Evolutionary conservation across 2,113 vertebrate genomes (phyloP).

Genomic region (Vulpes ferrilata): DNA sequence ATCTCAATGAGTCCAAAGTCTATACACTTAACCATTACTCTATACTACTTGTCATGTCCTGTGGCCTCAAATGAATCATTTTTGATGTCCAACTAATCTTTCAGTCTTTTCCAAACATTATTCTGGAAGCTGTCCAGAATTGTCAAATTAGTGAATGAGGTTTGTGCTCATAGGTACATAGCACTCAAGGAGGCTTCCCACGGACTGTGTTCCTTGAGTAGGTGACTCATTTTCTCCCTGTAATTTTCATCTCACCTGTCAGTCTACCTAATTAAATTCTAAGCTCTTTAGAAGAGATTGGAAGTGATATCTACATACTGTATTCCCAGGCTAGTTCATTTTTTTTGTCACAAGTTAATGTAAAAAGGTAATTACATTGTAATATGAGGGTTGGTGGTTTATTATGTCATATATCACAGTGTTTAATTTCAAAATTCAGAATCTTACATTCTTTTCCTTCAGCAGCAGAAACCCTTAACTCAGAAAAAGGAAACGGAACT

Average conservation of each 20-base stretch:
- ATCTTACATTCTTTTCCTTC: neutral
- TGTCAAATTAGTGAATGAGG: neutral
- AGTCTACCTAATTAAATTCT: constrained; percentile 36
- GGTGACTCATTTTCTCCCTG: neutral
- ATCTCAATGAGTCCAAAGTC: neutral
- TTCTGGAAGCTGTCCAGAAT: neutral
- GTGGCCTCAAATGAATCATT: neutral
- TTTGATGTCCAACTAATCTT: neutral
- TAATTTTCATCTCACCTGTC: constrained; percentile 29
- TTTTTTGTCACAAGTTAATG: neutral
- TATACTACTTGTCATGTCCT: neutral
- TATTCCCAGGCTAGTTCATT: neutral
- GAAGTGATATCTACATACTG: neutral
- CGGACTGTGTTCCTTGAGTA: neutral
- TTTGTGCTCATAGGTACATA: neutral
- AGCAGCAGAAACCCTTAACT: neutral
- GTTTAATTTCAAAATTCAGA: constrained; percentile 1
- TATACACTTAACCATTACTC: neutral
- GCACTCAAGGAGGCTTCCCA: neutral
- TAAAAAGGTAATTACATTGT: neutral
- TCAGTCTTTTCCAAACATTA: neutral
- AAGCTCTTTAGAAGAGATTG: neutral
- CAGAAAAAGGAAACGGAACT: neutral
- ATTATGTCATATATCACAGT: neutral
- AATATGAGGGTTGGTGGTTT: constrained; percentile 9